phyloP scores from a whole-genome alignment of 2,113 vertebrate species.

The Silurus glanis region DNA sequence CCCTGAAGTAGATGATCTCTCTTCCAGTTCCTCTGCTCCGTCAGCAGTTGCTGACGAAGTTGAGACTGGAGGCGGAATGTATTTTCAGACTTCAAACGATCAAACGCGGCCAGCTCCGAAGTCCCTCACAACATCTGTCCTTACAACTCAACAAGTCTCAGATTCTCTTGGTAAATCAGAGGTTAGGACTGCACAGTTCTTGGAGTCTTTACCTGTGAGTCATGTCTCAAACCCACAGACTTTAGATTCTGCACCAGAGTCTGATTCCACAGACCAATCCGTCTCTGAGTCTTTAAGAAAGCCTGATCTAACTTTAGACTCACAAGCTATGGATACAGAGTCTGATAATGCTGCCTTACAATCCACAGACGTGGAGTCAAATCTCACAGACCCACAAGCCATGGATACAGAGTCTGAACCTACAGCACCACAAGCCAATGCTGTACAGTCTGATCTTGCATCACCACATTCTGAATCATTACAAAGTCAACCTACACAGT shows the following conservation, averaged over 20 bases:
- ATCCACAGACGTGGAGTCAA: neutral
- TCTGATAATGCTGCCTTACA: neutral
- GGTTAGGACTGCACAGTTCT: neutral
- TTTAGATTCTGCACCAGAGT: neutral
- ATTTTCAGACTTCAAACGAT: neutral
- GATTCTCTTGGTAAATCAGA: neutral
- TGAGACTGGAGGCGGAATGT: neutral
- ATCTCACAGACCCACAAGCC: neutral
- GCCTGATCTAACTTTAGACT: neutral
- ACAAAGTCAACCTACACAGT: neutral
- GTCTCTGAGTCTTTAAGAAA: neutral
- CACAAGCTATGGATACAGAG: neutral
- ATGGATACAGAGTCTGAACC: neutral
- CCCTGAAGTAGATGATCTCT: slow-evolving; percentile 42
- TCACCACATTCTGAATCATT: neutral
- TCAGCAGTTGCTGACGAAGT: neutral
- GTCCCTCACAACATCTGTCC: neutral
- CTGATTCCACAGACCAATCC: neutral
- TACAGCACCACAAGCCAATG: neutral
- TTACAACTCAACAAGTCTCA: neutral
- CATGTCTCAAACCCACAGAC: neutral
- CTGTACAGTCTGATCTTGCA: neutral
- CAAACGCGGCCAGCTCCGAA: neutral
- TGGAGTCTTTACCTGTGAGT: neutral
- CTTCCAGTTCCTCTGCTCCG: neutral